Evolutionary conservation across 2,888 invertebrate species (phyloP).

Genomic region (Acrobasis suavella): DNA sequence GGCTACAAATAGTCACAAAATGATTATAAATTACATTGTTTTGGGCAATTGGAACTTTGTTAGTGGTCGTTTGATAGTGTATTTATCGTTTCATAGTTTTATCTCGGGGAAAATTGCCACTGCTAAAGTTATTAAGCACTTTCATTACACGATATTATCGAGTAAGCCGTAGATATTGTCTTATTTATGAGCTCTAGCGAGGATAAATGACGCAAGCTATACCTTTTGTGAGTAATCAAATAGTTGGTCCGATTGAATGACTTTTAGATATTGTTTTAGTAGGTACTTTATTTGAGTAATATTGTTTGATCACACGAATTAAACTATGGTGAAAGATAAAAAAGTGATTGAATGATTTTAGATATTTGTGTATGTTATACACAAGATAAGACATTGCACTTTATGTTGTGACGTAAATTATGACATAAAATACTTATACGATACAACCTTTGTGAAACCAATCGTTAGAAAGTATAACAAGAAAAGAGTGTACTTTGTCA

Average conservation of each 20-base stretch:
- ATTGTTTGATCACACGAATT: too few species aligned
- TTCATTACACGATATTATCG: slow-evolving; percentile 14
- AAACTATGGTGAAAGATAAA: too few species aligned
- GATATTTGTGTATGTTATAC: too few species aligned
- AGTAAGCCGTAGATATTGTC: background rate
- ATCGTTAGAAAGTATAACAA: too few species aligned
- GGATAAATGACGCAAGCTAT: background rate
- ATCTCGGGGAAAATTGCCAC: slow-evolving; percentile 47
- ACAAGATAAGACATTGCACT: too few species aligned
- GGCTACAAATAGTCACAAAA: slow-evolving; percentile 17
- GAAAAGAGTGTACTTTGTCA: too few species aligned
- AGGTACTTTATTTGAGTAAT: too few species aligned
- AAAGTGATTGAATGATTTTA: too few species aligned
- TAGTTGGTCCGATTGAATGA: background rate
- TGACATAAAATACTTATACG: too few species aligned
- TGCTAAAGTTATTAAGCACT: slow-evolving; percentile 13
- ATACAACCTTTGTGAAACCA: too few species aligned
- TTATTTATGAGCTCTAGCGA: slow-evolving; percentile 1
- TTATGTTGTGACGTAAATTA: too few species aligned
- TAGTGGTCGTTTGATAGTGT: slow-evolving; percentile 41
- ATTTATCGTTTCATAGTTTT: slow-evolving; percentile 47
- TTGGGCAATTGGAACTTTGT: slow-evolving; percentile 40
- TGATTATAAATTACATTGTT: slow-evolving; percentile 43
- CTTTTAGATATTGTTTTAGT: background rate
- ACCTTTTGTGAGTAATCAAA: background rate